Base-by-base conservation (phyloP, 2,113 vertebrate species). In the Phalacrocorax pelagicus region DNA sequence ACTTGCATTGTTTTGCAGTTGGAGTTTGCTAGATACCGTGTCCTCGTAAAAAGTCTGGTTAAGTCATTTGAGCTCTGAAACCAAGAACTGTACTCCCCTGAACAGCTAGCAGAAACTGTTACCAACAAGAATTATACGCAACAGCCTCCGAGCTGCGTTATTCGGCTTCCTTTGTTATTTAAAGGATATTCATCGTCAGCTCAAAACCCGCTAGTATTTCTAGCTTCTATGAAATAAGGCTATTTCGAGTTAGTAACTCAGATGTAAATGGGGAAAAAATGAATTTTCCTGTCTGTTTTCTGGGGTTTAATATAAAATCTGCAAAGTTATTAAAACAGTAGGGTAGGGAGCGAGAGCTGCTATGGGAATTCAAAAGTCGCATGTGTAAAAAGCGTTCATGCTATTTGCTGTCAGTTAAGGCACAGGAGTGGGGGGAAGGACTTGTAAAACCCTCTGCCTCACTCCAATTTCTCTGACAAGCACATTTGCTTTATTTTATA, bases 1-100 rank as follows among this genome's bases (percentile, higher is more conserved):
- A 94, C 80, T 91, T 49, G 54, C 61, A 89, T 85, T 96, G 96
- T 94, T 96, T 95, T 92, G 78, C 82, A 75, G 65, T 91, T 72
- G 82, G 83, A 69, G 69, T 75, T 65, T 92, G 92, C 86, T 96
- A 95, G 91, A 97, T 96, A 87, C 83, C 2, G 1, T 38, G 66
- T 51, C 86, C 77, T 94, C 17, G 0, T 94, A 94, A 97, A 94
- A 97, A 57, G 70, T 65, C 86, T 96, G 94, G 47, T 81, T 88
- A 94, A 94, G 72, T 69, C 70, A 89, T 96, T 94, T 81, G 32
- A 84, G 22, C 36, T 74, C 66, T 67, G 44, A 92, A 94, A 75
- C 12, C 1, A 3, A 88, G 61, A 75, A 34, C 12, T 52, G 46
- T 1, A 5, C 52, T 94, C 46, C 51, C 32, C 57, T 72, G 61